phyloP scores from a whole-genome alignment of 2,888 invertebrate species.

The Xestia c-nigrum region DNA sequence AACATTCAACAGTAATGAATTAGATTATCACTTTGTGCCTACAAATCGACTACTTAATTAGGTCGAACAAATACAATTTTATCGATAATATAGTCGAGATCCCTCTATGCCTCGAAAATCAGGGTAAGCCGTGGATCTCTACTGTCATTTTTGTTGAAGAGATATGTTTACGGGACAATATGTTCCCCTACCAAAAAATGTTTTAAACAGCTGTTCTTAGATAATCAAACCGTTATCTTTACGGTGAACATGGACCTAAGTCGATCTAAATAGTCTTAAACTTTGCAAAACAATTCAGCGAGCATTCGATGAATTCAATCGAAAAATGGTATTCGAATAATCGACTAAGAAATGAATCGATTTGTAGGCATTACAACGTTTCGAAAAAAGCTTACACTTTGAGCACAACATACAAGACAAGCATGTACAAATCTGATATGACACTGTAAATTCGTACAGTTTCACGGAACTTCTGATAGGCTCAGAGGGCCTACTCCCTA shows the following conservation, averaged over 20 bases:
- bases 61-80: neutral
- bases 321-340: neutral
- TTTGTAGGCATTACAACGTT: constrained; percentile 19
- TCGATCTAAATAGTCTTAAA: too few relatives aligned
- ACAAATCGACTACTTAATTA: constrained; percentile 27
- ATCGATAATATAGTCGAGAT: neutral
- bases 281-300: neutral
- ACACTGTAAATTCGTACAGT: constrained; percentile 82
- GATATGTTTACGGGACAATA: too few relatives aligned
- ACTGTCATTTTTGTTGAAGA: too few relatives aligned
- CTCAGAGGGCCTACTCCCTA: too few relatives aligned
- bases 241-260: too few relatives aligned
- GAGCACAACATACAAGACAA: constrained; percentile 55
- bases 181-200: too few relatives aligned
- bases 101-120: neutral
- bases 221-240: too few relatives aligned
- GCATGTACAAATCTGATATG: constrained; percentile 88
- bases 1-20: constrained; percentile 69
- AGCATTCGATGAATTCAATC: neutral
- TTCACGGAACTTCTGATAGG: constrained; percentile 67
- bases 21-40: constrained; percentile 30
- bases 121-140: neutral
- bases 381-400: constrained; percentile 23
- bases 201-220: too few relatives aligned
- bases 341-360: constrained; percentile 23